Percentiles rank a stretch among this genome's conserved stretches.
phyloP scores from a whole-genome alignment of 23 tunicate genomes.

The Diplosoma virens region DNA sequence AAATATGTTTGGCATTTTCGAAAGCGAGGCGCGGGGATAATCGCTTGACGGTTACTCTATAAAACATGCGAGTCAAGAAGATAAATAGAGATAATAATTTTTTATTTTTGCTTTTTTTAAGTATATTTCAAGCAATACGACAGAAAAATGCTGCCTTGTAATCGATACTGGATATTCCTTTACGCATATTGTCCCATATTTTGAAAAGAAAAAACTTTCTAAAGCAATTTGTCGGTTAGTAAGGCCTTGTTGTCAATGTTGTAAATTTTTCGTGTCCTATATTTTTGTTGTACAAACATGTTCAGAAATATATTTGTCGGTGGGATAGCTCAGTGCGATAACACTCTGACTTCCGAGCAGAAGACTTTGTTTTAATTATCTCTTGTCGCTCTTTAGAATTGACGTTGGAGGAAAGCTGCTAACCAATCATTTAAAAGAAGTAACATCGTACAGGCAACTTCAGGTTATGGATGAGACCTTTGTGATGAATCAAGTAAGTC shows the following conservation, averaged over 20 bases:
- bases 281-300: no score
- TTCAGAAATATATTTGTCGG: no score
- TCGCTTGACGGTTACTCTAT: no score
- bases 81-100: no score
- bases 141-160: constrained; percentile 80
- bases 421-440: constrained; percentile 96
- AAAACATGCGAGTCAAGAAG: no score
- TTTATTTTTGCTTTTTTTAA: constrained; percentile 5
- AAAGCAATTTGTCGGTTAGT: constrained; percentile 77
- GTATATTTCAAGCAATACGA: constrained; percentile 53
- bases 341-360: no score
- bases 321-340: no score
- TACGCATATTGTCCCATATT: constrained; percentile 97
- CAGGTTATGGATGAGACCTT: constrained; percentile 99
- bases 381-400: constrained; percentile 40
- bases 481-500: constrained; percentile 86
- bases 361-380: neutral
- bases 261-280: no score
- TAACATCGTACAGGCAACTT: constrained; percentile 86
- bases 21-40: no score
- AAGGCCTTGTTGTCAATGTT: no score
- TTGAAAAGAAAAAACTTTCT: constrained; percentile 47
- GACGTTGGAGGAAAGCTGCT: constrained; percentile 97
- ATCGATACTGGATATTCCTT: constrained; percentile 94
- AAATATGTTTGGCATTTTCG: no score